Conservation (phyloP, 37 sponge, comb jelly and placozoan genomes). For the Ephydatia muelleri region DNA sequence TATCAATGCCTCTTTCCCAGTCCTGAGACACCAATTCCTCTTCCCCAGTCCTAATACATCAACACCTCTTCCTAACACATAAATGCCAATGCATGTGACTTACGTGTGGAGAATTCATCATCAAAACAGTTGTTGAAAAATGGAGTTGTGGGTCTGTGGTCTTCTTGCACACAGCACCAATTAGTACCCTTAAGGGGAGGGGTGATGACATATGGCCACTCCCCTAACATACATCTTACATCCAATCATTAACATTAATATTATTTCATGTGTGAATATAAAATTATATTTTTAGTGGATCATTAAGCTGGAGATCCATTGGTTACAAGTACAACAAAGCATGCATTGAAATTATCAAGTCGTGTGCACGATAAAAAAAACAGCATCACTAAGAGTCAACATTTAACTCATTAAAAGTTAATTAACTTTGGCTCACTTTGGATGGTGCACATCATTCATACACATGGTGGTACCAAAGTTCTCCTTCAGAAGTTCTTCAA, state of each 20-base stretch:
- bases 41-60: no score
- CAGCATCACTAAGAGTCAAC: no score
- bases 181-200: constrained; percentile 24
- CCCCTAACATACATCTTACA: neutral
- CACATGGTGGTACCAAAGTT: constrained; percentile 37
- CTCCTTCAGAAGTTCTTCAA: constrained; percentile 51
- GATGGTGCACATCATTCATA: constrained; percentile 33
- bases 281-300: neutral
- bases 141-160: constrained; percentile 21
- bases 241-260: no score
- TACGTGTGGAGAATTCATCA: constrained; percentile 56
- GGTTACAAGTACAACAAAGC: neutral
- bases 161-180: constrained; percentile 57
- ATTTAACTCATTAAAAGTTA: no score
- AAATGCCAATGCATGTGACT: neutral
- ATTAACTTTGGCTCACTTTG: constrained; percentile 44
- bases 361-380: neutral
- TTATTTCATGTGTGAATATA: no score
- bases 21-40: no score
- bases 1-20: no score
- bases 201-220: neutral
- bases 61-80: neutral
- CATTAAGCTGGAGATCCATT: neutral
- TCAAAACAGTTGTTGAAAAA: constrained; percentile 69
- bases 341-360: neutral